Conservation (phyloP, 2,888 invertebrate species). For the Scrobipalpa atriplicella region DNA sequence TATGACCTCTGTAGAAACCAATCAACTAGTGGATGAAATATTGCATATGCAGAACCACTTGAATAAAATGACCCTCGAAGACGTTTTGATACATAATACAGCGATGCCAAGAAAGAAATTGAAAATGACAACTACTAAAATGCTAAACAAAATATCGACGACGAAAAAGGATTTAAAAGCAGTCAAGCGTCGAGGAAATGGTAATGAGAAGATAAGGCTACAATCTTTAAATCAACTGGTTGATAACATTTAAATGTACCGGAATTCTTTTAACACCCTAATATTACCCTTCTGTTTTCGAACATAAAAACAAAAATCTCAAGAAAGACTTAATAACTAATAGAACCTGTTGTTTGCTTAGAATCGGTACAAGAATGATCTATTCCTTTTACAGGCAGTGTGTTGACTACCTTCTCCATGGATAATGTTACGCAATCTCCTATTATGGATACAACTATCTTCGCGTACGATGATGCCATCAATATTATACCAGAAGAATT, state of each 20-base stretch:
- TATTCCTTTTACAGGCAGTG: too few species aligned
- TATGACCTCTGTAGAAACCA: conserved; percentile 36
- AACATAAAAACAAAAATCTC: too few species aligned
- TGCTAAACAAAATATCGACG: background rate
- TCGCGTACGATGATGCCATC: background rate
- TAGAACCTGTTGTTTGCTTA: too few species aligned
- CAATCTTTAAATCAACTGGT: background rate
- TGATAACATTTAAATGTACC: background rate
- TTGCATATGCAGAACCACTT: conserved; percentile 29
- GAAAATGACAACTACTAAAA: background rate
- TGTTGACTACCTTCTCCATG: background rate
- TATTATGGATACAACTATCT: background rate
- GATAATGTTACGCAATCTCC: background rate
- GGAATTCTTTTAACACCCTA: background rate
- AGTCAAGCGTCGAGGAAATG: background rate
- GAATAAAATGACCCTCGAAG: background rate
- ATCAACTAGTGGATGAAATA: conserved; percentile 39
- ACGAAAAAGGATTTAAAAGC: background rate
- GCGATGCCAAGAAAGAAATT: background rate
- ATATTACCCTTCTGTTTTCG: too few species aligned
- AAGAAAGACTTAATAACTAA: too few species aligned
- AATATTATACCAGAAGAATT: background rate
- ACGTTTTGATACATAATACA: conserved; percentile 32
- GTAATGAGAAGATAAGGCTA: background rate
- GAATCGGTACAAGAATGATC: too few species aligned